Evolutionary conservation across 2,888 invertebrate species (phyloP), one percentile per base, ranked within the genome.

Genomic region (Trissoscelio sp.): DNA sequence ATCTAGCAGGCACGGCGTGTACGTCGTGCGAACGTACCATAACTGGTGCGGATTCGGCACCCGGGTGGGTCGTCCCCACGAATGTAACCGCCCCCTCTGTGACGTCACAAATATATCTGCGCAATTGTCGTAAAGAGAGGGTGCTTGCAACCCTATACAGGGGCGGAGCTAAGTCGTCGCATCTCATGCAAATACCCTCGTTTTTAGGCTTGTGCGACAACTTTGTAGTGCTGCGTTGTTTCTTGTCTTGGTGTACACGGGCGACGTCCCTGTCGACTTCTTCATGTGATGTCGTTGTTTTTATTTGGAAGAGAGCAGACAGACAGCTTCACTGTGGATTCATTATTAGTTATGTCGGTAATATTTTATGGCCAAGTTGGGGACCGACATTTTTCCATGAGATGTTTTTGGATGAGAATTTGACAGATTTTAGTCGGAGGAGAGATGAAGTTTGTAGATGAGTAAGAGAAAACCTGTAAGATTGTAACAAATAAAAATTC

Each of bases 11-110:
- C 58, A 58, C 57, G 37, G 14, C 42, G 72, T 24, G 70, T 48
- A 20, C 69, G 55, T 5, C 16, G 34, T 66, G 57, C 69, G 58
- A 12, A 14, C 67, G 28, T 66, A 69, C 51, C 66, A 53, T 72
- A 70, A 81, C 81, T 77, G 81, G 14, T 16, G 51, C 18, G 62
- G 69, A 70, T 70, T 83, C 39, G 44, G 9, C 55, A 46, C 83
- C 24, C 57, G 18, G 79, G 83, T 83, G 87, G 88, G 89, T 88
- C 86, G 87, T 86, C 82, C 86, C 84, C 83, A 75, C 82, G 62
- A 84, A 83, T 67, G 89, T 88, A 64, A 85, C 87, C 89, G 89
- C 89, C 89, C 88, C 86, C 85, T 79, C 74, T 62, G 84, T 85
- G 84, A 83, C 86, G 86, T 83, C 82, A 83, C 80, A 85, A 83